phyloP scores from a whole-genome alignment of 2,797 vertebrate genomes.

The Nyctibius grandis region DNA sequence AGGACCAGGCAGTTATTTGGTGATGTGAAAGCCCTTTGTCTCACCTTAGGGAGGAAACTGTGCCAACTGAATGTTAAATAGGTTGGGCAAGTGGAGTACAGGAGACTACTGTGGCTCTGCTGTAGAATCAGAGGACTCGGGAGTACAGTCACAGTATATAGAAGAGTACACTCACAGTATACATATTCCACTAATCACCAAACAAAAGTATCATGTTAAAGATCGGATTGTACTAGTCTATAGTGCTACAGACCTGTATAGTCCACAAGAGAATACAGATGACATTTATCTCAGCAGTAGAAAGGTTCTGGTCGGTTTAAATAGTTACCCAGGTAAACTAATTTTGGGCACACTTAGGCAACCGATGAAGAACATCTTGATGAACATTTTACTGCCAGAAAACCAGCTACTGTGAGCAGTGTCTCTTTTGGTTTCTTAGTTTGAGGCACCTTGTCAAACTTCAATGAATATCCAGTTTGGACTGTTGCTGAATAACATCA shows the following conservation, averaged over 20 bases:
- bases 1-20: not conserved
- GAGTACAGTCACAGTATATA: not conserved
- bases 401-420: not conserved
- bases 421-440: not conserved
- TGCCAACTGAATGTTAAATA: not conserved
- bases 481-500: not conserved
- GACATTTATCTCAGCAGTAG: not conserved
- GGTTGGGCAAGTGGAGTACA: not conserved
- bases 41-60: not conserved
- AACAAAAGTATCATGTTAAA: not conserved
- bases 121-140: not conserved
- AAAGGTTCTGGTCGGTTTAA: not conserved
- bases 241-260: not conserved
- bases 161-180: not conserved
- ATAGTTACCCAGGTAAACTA: not conserved
- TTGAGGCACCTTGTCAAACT: not conserved
- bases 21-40: not conserved
- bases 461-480: not conserved
- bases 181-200: not conserved
- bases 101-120: not conserved
- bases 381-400: not conserved
- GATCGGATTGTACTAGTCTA: not conserved
- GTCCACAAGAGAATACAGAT: not conserved
- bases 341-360: not conserved
- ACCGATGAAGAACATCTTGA: not conserved